Conservation (phyloP, 1,140 invertebrate species). For the Sitobion miscanthi region DNA sequence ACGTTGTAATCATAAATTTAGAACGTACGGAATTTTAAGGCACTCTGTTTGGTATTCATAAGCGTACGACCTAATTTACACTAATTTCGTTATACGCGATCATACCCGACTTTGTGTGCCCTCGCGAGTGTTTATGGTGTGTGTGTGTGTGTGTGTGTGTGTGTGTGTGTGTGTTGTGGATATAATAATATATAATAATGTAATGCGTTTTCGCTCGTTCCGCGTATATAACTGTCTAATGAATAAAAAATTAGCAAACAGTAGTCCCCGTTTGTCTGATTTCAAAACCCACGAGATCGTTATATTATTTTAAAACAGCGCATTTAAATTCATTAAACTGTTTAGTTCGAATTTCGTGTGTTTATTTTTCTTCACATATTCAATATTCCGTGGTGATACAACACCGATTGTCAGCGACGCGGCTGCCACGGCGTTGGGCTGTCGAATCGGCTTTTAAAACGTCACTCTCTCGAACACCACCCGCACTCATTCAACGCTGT, state of each 20-base stretch:
- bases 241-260: conserved; percentile 12
- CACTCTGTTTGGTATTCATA: conserved; percentile 18
- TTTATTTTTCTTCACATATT: background rate
- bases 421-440: no score
- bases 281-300: background rate
- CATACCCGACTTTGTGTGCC: background rate
- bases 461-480: background rate
- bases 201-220: background rate
- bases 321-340: background rate
- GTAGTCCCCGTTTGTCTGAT: no score
- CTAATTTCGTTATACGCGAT: conserved; percentile 14
- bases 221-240: background rate
- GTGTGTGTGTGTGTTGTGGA: background rate
- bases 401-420: background rate
- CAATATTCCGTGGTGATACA: background rate
- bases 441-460: background rate
- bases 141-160: background rate
- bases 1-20: background rate
- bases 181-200: background rate
- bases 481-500: background rate
- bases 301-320: background rate
- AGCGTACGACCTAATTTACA: conserved; percentile 1
- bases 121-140: no score
- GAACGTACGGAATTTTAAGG: background rate
- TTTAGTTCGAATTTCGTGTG: background rate